A percentile compares a stretch with the other conserved stretches of the same genome.
Evolutionary conservation across 1,140 invertebrate genomes (phyloP).

Genomic region (Diorhabda sublineata): DNA sequence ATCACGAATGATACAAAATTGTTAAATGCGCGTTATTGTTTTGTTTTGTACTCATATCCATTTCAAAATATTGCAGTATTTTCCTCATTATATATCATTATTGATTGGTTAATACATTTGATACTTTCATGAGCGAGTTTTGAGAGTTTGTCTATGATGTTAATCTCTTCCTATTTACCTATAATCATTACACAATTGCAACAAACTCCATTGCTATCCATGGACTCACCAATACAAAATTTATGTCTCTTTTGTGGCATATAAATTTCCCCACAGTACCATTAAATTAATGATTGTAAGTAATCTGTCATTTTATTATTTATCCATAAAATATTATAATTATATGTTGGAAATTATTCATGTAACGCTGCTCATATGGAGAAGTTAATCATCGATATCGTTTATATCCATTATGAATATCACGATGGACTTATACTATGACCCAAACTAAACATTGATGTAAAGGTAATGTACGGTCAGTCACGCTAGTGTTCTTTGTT

Average conservation of each 20-base stretch:
- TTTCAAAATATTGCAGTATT: too few species aligned
- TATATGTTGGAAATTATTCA: constrained; percentile 3
- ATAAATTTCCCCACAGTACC: not conserved
- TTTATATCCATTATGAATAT: constrained; percentile 3
- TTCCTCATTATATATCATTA: too few species aligned
- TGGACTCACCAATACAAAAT: not conserved
- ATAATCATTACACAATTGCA: too few species aligned
- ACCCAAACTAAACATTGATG: not conserved
- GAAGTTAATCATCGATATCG: not conserved
- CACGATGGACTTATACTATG: constrained; percentile 1
- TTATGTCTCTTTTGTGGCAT: not conserved
- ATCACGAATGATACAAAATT: too few species aligned
- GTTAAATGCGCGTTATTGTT: too few species aligned
- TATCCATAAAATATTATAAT: constrained; percentile 1
- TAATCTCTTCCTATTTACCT: too few species aligned
- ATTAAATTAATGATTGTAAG: constrained; percentile 3
- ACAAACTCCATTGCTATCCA: not conserved
- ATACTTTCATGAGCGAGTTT: too few species aligned
- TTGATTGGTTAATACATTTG: too few species aligned
- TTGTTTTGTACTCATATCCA: too few species aligned
- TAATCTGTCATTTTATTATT: constrained; percentile 1
- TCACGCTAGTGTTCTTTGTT: not conserved
- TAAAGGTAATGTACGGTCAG: not conserved
- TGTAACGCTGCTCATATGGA: not conserved
- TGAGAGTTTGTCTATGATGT: too few species aligned